Evolutionary conservation across 1,140 invertebrate genomes (phyloP), one percentile per base, ranked within the genome.

Genomic region (Tetramorium parvispinum): DNA sequence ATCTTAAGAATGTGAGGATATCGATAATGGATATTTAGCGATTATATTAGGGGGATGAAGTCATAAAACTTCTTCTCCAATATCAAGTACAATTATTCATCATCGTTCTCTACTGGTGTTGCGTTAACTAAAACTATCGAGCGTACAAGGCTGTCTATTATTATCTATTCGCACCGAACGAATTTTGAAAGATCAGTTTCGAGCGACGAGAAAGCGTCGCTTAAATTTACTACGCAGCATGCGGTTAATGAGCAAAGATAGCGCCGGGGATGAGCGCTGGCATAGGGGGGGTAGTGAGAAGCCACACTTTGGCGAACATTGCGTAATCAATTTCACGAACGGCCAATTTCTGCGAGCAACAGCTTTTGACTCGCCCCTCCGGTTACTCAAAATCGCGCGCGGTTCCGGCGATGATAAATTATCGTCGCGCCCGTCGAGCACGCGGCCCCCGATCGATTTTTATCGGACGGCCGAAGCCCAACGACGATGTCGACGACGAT

Each of bases 241-340:
- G 79, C 79, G 79, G 79, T 83, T 83, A 83, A 83, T 83, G 68
- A 83, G 68, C 68, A 83, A 83, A 83, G 79, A 83, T 83, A 75
- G 68, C 55, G 40, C 40, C 40, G 75, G 61, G 43, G 77, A 32
- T 79, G 77, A 51, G 61, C 27, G 59, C 11, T 11, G 57, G 43
- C 32, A 18, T 3, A 49, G 7, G 57, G 8, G 46, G 40, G 66
- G 68, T 46, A 59, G 55, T 46, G 59, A 85, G 82, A 77, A 85
- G 73, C 73, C 73, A 65, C 82, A 85, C 73, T 78, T 78, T 78
- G 82, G 59, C 89, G 85, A 90, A 86, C 86, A 86, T 90, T 88
- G 71, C 89, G 88, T 85, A 90, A 91, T 91, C 89, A 90, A 90
- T 90, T 90, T 90, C 89, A 90, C 76, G 86, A 91, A 88, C 86